Conservation (phyloP, 2,113 vertebrate species). For the Vombatus ursinus region DNA sequence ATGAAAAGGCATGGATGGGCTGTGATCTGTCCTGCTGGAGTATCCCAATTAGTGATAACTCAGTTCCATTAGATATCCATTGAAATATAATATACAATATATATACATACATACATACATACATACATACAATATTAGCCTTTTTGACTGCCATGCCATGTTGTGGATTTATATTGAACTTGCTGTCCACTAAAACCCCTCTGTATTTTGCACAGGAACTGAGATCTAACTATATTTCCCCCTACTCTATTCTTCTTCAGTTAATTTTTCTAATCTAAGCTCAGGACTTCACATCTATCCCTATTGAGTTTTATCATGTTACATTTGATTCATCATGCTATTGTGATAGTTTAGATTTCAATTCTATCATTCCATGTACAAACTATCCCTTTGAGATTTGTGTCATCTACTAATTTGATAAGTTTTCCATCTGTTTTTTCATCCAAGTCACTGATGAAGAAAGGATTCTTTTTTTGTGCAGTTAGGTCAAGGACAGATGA, state of each 20-base stretch:
- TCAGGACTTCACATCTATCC: background rate
- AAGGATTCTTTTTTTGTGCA: background rate
- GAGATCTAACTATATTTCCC: background rate
- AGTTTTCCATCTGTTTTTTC: background rate
- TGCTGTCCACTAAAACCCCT: background rate
- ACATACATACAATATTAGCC: background rate
- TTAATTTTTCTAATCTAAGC: background rate
- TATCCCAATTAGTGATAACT: background rate
- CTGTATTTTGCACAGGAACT: background rate
- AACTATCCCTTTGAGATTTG: background rate
- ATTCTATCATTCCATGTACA: background rate
- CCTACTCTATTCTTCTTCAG: background rate
- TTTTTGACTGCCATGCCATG: background rate
- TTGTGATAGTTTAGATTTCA: background rate
- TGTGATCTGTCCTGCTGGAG: background rate
- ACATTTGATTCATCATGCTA: background rate
- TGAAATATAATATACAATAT: background rate
- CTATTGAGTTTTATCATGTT: background rate
- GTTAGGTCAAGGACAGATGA: background rate
- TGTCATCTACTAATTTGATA: background rate
- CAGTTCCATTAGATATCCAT: background rate
- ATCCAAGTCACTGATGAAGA: background rate
- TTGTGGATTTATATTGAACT: background rate
- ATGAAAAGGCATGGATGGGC: background rate
- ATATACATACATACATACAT: background rate